Conservation (phyloP, 1,140 invertebrate genomes). For the Ptiloglossa arizonensis region DNA sequence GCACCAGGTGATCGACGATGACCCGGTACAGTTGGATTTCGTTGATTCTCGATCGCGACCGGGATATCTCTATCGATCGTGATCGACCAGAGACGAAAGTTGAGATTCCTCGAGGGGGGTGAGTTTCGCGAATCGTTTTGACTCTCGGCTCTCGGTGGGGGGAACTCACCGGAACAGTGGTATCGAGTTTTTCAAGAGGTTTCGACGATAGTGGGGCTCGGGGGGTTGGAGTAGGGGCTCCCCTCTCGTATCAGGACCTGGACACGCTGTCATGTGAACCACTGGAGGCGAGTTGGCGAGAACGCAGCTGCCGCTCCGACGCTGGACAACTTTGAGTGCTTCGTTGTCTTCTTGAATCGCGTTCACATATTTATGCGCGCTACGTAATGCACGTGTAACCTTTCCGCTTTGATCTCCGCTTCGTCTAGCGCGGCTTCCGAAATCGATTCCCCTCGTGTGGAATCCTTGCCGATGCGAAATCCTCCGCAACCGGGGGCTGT, state of each 20-base stretch:
- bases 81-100: neutral
- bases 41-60: neutral
- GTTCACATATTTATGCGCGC: constrained; percentile 71
- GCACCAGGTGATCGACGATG: no score
- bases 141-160: neutral
- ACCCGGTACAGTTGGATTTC: neutral
- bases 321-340: constrained; percentile 65
- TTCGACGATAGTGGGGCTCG: neutral
- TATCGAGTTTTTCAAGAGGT: neutral
- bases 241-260: neutral
- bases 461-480: neutral
- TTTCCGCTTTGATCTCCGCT: constrained; percentile 40
- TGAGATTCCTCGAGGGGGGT: neutral
- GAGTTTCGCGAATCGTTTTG: neutral
- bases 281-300: constrained; percentile 65
- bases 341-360: constrained; percentile 67
- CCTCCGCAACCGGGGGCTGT: neutral
- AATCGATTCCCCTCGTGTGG: constrained; percentile 2
- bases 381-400: constrained; percentile 60
- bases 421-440: constrained; percentile 18
- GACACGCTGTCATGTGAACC: constrained; percentile 61
- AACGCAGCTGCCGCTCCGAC: constrained; percentile 60
- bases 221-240: no score
- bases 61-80: neutral
- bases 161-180: neutral